phyloP scores from a whole-genome alignment of 2,113 vertebrate genomes.

The Tetrax tetrax region DNA sequence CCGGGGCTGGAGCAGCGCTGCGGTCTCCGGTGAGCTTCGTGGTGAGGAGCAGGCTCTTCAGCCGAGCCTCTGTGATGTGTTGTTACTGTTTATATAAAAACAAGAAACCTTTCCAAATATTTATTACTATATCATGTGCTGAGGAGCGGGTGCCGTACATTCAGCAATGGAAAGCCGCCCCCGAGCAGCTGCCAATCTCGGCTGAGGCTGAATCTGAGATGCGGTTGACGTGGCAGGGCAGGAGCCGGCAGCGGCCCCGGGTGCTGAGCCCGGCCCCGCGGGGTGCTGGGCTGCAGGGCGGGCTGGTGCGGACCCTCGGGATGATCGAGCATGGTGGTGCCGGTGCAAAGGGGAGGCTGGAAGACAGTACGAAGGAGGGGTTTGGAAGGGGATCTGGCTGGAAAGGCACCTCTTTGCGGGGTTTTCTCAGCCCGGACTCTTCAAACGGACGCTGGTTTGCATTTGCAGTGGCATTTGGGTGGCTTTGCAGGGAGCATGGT shows the following conservation, averaged over 20 bases:
- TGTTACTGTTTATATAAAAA: constrained; percentile 34
- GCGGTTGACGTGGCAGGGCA: not conserved
- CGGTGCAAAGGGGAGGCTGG: not conserved
- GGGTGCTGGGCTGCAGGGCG: not conserved
- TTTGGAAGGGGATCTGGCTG: rapidly evolving
- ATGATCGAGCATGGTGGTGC: rapidly evolving
- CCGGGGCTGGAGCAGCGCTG: rapidly evolving
- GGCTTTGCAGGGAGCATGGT: not conserved
- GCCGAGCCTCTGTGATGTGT: not conserved
- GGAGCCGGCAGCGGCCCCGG: not conserved
- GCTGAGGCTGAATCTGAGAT: not conserved
- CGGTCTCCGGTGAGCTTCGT: rapidly evolving
- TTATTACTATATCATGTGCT: constrained; percentile 8
- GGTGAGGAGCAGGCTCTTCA: not conserved
- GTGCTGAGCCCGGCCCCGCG: not conserved
- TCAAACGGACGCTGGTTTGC: rapidly evolving
- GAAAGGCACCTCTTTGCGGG: rapidly evolving
- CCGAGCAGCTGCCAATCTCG: constrained; percentile 16
- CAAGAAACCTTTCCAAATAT: constrained; percentile 54
- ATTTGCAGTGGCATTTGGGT: not conserved
- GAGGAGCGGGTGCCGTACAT: not conserved
- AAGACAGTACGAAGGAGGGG: rapidly evolving
- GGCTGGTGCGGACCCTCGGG: not conserved
- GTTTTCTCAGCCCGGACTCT: rapidly evolving
- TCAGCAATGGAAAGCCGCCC: constrained; percentile 2